Evolutionary conservation across 2,797 vertebrate genomes (phyloP).

Genomic region (Tangara arthus): DNA sequence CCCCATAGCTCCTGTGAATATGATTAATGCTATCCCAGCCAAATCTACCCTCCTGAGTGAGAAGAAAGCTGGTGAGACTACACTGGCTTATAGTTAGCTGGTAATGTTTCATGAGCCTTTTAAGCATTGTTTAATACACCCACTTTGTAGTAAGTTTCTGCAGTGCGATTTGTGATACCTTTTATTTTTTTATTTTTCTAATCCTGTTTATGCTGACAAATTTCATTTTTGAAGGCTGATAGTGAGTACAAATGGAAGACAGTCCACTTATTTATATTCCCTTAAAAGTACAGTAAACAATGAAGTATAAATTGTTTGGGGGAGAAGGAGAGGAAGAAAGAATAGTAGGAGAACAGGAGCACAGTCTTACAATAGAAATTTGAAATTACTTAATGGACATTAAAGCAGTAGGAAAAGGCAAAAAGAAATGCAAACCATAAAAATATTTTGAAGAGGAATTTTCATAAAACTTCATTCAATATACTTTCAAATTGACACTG

Average conservation of each 20-base stretch:
- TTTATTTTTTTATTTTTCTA: background rate
- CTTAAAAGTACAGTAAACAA: background rate
- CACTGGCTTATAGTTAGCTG: background rate
- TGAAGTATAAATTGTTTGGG: background rate
- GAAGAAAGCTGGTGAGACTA: background rate
- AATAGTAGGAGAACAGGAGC: background rate
- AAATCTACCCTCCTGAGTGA: background rate
- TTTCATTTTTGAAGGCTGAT: background rate
- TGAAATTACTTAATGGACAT: background rate
- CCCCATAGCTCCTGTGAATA: too few relatives aligned
- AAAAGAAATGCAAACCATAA: background rate
- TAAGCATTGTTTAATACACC: background rate
- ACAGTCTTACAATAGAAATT: background rate
- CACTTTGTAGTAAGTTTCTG: background rate
- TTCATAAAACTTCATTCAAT: background rate
- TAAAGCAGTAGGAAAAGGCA: background rate
- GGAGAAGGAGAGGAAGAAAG: rapidly evolving
- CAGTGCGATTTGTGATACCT: background rate
- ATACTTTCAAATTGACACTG: background rate
- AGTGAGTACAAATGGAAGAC: background rate
- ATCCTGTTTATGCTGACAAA: background rate
- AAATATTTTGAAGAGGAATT: background rate
- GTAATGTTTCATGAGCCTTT: background rate
- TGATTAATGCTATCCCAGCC: background rate
- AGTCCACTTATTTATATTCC: background rate